Evolutionary conservation across 2,888 invertebrate genomes (phyloP), one percentile per base, ranked within the genome.

Genomic region (Brassicogethes aeneus): DNA sequence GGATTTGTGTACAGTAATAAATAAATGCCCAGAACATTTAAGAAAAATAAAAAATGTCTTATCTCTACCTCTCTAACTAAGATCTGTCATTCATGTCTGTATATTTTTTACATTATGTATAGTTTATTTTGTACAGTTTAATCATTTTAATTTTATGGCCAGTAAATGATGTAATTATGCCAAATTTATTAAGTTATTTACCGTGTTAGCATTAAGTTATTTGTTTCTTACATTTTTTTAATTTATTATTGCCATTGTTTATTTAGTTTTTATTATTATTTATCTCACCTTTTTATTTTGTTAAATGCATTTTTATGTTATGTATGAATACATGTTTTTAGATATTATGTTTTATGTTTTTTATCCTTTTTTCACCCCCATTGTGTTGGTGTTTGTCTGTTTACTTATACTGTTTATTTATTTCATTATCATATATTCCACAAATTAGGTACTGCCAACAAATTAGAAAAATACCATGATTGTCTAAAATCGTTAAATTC

Each of bases 241-340:
- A 43, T 42, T 46, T 47, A 44, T 43, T 46, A 33, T 41, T 46
- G 41, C 48, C 40, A 35, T 40, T 46, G 29, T 42, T 29, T 39
- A 23, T 34, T 40, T 45, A 47, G 46, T 44, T 41, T 47, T 47
- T 47, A 41, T 46, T 49, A 23, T 23, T 45, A 37, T 44, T 48
- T 5, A 36, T 32, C 14, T 42, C 39, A 44, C 42, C 31, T 15
- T 36, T 41, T 38, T 45, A 44, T 46, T 45, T 51, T 51, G 51
- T 53, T 54, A 39, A 44, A 47, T 47, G 45, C 50, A 45, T 51
- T 48, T 50, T 45, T 47, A 46, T 42, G 44, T 51, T 52, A 41
- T 46, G 41, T 44, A 46, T 38, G 47, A 49, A 53, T 51, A 51
- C 41, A 48, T 51, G 50, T 53, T 54, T 51, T 51, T 52, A 42